Evolutionary conservation across 2,113 vertebrate genomes (phyloP), one percentile per base, ranked within the genome.

Genomic region (Leiothrix lutea): DNA sequence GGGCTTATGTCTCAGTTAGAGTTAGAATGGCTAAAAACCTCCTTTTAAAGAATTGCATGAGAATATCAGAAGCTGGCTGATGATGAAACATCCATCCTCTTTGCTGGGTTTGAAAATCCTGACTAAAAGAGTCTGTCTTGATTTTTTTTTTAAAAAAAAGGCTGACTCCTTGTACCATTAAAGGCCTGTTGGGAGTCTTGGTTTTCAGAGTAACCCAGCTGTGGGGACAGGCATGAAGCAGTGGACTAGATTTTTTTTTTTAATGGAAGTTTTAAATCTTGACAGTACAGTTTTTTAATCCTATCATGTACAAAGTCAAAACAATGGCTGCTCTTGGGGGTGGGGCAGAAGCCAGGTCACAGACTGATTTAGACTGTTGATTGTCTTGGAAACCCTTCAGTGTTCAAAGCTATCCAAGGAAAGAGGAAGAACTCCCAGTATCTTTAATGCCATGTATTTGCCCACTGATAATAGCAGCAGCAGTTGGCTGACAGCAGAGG

Each of bases 301-400:
- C 11, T 69, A 16, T 23, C 7, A 21, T n/a, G 13, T 45, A 47
- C 21, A 35, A 12, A 26, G 50, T 60, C 10, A 18, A 47, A 42
- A 75, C 64, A 33, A 28, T 19, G 36, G 22, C 14, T 81, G 24
- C 14, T 18, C 0, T 33, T 35, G 8, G 5, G 14, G 9, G 1
- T 44, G 14, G 7, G 36, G 4, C 33, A 44, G 21, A 80, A 51
- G 7, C 28, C 29, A 70, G 20, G 23, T 73, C n/a, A 38, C 42
- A 38, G 8, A 25, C 16, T 50, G 28, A 31, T 50, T 40, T 15
- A 71, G 44, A 5, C 28, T 80, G 58, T 26, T 38, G 17, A 38
- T 45, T 78, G 12, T 75, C 70, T 75, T 7, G 29, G 35, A 53
- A 72, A 45, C 64, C 25, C 4, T 5, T 75, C 24, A 38, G 23